phyloP scores from a whole-genome alignment of 2,888 invertebrate genomes.

The Idaea aversata region DNA sequence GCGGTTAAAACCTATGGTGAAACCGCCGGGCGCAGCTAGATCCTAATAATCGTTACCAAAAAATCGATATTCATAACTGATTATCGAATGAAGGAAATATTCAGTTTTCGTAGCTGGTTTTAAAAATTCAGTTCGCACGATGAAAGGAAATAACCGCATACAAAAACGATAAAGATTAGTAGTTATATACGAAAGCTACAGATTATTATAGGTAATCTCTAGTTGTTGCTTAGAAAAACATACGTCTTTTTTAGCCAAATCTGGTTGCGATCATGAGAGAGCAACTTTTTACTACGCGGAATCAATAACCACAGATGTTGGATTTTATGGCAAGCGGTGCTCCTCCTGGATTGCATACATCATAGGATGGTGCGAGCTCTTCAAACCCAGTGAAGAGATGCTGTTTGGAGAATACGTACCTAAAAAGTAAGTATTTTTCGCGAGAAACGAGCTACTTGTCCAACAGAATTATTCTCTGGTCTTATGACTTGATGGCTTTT shows the following conservation, averaged over 20 bases:
- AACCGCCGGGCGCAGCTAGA: too few species aligned
- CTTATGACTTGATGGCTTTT: neutral
- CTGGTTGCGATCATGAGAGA: constrained; percentile 81
- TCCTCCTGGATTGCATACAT: constrained; percentile 74
- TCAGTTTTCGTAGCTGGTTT: too few species aligned
- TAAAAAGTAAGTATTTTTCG: constrained; percentile 55
- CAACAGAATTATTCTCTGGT: neutral
- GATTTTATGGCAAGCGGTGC: constrained; percentile 81
- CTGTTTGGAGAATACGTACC: constrained; percentile 76
- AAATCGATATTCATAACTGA: too few species aligned
- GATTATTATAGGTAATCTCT: too few species aligned
- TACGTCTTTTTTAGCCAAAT: constrained; percentile 57
- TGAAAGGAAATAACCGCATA: too few species aligned
- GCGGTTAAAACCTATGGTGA: too few species aligned
- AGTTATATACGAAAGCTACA: too few species aligned
- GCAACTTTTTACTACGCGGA: constrained; percentile 81
- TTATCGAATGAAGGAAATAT: too few species aligned
- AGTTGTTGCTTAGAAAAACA: too few species aligned
- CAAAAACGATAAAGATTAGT: too few species aligned
- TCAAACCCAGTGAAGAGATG: constrained; percentile 50
- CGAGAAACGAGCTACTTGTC: neutral
- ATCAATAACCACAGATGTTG: constrained; percentile 71
- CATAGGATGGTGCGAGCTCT: constrained; percentile 71
- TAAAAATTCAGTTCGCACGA: too few species aligned
- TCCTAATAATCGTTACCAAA: too few species aligned